Evolutionary conservation across 2,888 invertebrate genomes (phyloP), one percentile per base, ranked within the genome.

Genomic region (Melanophora roralis): DNA sequence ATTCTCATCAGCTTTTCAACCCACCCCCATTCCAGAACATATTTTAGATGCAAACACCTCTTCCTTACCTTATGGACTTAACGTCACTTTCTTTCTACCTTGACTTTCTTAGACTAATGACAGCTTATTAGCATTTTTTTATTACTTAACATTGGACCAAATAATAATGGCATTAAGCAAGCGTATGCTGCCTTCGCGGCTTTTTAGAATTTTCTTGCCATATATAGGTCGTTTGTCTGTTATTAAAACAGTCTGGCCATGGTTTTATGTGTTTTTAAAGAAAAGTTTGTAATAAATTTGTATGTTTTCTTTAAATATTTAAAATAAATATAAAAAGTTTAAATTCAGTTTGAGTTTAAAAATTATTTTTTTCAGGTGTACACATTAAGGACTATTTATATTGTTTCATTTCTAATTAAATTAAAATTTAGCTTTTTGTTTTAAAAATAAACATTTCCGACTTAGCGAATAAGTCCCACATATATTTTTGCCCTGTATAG

Each of bases 51-150:
- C 21, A 62, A 64, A 21, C 49, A 55, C 43, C 62, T 27, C 38
- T 40, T 34, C 3, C 4, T 59, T 43, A 47, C 49, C 38, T 68
- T 57, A 9, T 21, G 14, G 32, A 67, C 32, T 38, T 55, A 32
- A 45, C 4, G 36, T 27, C 23, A 47, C 16, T 51, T 27, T 5
- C 32, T 16, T 40, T 12, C 14, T 32, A 32, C 59, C 23, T 36
- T 53, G 49, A 21, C 62, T 47, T 43, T 62, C 45, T 32, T 21
- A 64, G 49, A 64, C 72, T 80, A 80, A 80, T 80, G 80, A 73
- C 80, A 69, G 76, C 76, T 80, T 80, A 76, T 80, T 80, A 76
- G 68, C 72, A 76, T 74, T 65, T 79, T 49, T 23, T 7, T 32
- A 12, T 3, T 34, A 16, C 14, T 2, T 11, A 57, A 49, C 38